Conservation (phyloP, 2,888 invertebrate genomes). For the Acholoe squamosa region DNA sequence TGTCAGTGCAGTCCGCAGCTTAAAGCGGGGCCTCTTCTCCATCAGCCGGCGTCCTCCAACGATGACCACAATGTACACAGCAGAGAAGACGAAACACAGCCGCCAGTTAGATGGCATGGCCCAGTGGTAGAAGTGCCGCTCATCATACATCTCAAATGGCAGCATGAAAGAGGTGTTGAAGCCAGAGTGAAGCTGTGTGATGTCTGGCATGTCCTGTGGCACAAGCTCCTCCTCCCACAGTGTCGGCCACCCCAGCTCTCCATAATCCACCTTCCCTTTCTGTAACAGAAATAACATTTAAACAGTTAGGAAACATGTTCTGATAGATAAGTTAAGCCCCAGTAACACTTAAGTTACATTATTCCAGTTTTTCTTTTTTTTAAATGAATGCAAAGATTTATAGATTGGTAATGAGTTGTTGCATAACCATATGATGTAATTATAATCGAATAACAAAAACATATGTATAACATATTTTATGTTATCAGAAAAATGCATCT, state of each 20-base stretch:
- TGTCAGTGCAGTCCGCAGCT: constrained; percentile 60
- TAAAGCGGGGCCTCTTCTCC: constrained; percentile 60
- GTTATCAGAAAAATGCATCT: no score
- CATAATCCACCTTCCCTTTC: constrained; percentile 22
- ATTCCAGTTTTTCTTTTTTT: no score
- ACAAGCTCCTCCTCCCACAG: not conserved
- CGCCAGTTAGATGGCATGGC: not conserved
- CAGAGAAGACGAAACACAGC: not conserved
- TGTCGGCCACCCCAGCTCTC: not conserved
- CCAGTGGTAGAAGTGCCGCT: constrained; percentile 2
- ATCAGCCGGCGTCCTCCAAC: constrained; percentile 44
- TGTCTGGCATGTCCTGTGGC: not conserved
- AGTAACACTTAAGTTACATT: no score
- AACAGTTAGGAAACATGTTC: no score
- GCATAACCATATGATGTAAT: no score
- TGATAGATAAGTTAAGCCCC: no score
- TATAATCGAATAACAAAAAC: no score
- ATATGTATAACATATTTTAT: no score
- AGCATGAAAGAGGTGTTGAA: constrained; percentile 25
- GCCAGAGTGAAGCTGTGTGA: not conserved
- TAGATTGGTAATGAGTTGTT: no score
- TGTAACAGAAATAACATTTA: no score
- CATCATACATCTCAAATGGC: constrained; percentile 35
- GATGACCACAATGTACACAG: constrained; percentile 39
- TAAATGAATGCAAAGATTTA: no score